Conservation (phyloP, 2,113 vertebrate genomes). For the Leptosomus discolor region DNA sequence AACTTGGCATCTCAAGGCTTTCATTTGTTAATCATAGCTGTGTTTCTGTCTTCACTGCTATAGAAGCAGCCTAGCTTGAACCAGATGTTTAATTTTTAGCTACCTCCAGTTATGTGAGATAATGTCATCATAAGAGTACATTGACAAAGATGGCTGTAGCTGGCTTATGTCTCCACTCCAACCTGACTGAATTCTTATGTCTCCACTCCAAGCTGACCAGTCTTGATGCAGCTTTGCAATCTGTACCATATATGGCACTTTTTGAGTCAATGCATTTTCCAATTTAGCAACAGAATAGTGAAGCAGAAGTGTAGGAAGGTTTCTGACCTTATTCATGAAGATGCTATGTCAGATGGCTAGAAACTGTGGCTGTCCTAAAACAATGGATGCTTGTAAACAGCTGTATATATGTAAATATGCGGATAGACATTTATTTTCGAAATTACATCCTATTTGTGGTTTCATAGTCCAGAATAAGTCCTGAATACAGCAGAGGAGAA, state of each 20-base stretch:
- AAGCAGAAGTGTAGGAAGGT: not conserved
- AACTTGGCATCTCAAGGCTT: not conserved
- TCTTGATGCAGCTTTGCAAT: not conserved
- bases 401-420: not conserved
- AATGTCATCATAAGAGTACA: not conserved
- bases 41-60: not conserved
- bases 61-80: not conserved
- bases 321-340: not conserved
- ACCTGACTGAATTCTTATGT: not conserved
- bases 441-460: not conserved
- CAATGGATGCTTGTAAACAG: not conserved
- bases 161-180: not conserved
- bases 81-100: not conserved
- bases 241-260: not conserved
- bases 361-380: not conserved
- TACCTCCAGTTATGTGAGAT: not conserved
- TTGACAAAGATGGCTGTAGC: not conserved
- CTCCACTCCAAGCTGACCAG: not conserved
- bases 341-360: not conserved
- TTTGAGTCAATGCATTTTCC: not conserved
- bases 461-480: not conserved
- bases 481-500: not conserved
- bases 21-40: not conserved
- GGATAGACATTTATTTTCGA: not conserved
- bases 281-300: not conserved